Conservation (phyloP, 2,113 vertebrate species). For the Donacobius atricapilla region DNA sequence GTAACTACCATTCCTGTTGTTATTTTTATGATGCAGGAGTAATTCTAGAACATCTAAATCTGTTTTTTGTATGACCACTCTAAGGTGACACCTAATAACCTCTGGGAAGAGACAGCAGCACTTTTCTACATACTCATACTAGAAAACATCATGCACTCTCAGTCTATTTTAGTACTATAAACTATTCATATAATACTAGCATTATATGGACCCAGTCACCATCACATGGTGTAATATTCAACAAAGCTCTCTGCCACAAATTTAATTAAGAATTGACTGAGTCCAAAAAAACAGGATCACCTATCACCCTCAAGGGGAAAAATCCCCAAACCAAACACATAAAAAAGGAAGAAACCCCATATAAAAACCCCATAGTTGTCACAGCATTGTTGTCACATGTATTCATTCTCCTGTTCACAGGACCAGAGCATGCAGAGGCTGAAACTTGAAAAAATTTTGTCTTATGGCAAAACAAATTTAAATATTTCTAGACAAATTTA, state of each 20-base stretch:
- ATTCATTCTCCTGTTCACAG: background rate
- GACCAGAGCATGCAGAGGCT: background rate
- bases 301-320: background rate
- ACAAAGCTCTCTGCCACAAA: background rate
- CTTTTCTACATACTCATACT: background rate
- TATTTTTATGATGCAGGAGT: background rate
- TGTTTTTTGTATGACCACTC: background rate
- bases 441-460: background rate
- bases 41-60: background rate
- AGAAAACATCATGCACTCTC: background rate
- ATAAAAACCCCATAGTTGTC: rapidly evolving
- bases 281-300: background rate
- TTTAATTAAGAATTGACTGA: background rate
- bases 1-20: background rate
- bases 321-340: background rate
- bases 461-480: background rate
- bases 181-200: background rate
- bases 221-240: background rate
- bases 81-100: background rate
- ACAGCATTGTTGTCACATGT: background rate
- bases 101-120: background rate
- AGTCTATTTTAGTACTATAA: background rate
- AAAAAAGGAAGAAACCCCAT: background rate
- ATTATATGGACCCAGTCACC: background rate
- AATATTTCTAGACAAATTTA: background rate